phyloP scores from a whole-genome alignment of 2,888 invertebrate species.

The Luperina nickerlii region DNA sequence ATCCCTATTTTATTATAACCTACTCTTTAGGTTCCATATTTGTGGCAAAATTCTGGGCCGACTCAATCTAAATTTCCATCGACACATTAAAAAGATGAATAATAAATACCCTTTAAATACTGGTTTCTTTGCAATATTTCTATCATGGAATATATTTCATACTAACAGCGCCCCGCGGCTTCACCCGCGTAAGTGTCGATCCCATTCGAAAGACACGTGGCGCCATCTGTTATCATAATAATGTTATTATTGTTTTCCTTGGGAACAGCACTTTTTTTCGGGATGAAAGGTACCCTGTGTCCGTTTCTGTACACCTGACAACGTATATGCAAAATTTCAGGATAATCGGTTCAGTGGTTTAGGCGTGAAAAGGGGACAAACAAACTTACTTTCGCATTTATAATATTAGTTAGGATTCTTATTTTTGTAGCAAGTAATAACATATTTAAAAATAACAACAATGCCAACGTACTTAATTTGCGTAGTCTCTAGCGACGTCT shows the following conservation, averaged over 20 bases:
- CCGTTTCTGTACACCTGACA: too few relatives aligned
- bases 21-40: background rate
- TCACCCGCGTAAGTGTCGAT: too few relatives aligned
- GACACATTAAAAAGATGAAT: background rate
- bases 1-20: background rate
- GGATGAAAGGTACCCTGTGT: too few relatives aligned
- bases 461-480: slow-evolving; percentile 4
- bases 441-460: slow-evolving; percentile 1
- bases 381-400: too few relatives aligned
- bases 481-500: background rate
- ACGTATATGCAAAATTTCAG: too few relatives aligned
- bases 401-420: background rate
- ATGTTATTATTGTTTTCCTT: too few relatives aligned
- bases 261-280: too few relatives aligned
- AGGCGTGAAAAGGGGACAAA: too few relatives aligned
- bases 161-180: too few relatives aligned
- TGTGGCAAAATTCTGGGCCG: background rate
- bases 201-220: too few relatives aligned
- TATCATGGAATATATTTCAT: background rate
- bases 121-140: background rate
- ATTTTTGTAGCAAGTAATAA: background rate
- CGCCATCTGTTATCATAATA: too few relatives aligned
- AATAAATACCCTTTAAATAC: background rate
- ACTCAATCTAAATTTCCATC: background rate
- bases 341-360: too few relatives aligned